Base-by-base conservation (phyloP, 2,797 vertebrate species). In the Gila robusta region DNA sequence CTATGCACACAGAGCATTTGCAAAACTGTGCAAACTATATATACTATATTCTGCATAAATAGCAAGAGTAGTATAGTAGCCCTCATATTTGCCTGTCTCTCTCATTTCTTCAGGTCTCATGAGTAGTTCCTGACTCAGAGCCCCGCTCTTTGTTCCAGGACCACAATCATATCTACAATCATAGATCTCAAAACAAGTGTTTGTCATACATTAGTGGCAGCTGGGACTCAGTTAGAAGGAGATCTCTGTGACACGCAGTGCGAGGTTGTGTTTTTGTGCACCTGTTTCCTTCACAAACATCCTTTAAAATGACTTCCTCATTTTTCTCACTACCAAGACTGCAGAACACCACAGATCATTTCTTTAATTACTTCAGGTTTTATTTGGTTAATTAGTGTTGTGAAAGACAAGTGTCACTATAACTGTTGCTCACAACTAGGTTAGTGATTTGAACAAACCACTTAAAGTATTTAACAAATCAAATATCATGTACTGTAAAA, bases 221-320 rank as follows among this genome's bases (percentile, higher is more conserved):
- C 82, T 77, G 72, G 41, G 39, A 39, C 54, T 62, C 23, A 6
- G 69, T 83, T 74, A 66, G 72, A 76, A 35, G 14, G 39, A 35
- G 41, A 28, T 74, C 41, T 37, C 11, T 32, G n/a, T 47, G 39
- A 73, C 39, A 59, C 2, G 0, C 26, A 9, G 26, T 47, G 26
- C 11, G 0, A 72, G 41, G 73, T 41, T 81, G 82, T 87, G 74
- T 88, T 81, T 86, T 85, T 67, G 62, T 91, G 90, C 95, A 95
- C 94, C 94, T 95, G 94, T 92, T 95, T 95, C 93, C 94, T 94
- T 86, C 86, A 92, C 89, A 92, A 93, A 92, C 91, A 89, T 84
- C 83, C 85, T 81, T 54, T 71, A 47, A 66, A 81, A 66, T 12
- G 0, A 21, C 35, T 77, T 82, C 70, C 86, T 91, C 32, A 32